Percentiles rank a stretch among this genome's conserved stretches.
phyloP scores from a whole-genome alignment of 2,113 vertebrate species.

The Muntiacus reevesi region DNA sequence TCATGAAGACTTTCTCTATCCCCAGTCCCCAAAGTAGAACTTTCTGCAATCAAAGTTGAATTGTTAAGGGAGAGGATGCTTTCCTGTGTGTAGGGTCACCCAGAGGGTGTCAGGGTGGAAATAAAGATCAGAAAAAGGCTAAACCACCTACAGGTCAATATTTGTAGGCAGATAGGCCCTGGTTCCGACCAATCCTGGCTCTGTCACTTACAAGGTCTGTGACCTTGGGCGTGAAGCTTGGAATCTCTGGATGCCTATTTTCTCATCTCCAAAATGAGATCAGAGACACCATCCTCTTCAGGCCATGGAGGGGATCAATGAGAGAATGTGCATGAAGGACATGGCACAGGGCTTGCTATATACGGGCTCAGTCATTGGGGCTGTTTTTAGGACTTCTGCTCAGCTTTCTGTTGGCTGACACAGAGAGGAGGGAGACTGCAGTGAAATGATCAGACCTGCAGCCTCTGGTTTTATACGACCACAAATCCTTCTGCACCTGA shows the following conservation, averaged over 20 bases:
- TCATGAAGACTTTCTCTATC: background rate
- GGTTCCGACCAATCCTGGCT: background rate
- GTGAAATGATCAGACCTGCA: background rate
- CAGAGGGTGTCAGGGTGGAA: background rate
- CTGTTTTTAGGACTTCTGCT: background rate
- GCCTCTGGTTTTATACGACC: background rate
- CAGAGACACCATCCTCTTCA: background rate
- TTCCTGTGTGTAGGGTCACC: background rate
- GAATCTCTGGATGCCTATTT: background rate
- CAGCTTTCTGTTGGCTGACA: background rate
- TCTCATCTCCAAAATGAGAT: background rate
- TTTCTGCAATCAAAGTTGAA: background rate
- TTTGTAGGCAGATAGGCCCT: background rate
- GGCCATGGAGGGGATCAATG: background rate
- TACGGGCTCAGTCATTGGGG: no score
- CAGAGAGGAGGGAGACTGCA: background rate
- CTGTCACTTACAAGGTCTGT: background rate
- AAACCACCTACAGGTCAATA: background rate
- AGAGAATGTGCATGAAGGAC: background rate
- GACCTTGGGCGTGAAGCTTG: background rate
- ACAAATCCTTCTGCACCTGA: background rate
- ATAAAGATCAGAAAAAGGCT: background rate
- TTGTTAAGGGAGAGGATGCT: background rate
- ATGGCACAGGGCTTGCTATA: background rate
- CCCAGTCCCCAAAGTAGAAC: background rate